Conservation (phyloP, 2,113 vertebrate genomes). For the Chaetorhynchus papuensis region DNA sequence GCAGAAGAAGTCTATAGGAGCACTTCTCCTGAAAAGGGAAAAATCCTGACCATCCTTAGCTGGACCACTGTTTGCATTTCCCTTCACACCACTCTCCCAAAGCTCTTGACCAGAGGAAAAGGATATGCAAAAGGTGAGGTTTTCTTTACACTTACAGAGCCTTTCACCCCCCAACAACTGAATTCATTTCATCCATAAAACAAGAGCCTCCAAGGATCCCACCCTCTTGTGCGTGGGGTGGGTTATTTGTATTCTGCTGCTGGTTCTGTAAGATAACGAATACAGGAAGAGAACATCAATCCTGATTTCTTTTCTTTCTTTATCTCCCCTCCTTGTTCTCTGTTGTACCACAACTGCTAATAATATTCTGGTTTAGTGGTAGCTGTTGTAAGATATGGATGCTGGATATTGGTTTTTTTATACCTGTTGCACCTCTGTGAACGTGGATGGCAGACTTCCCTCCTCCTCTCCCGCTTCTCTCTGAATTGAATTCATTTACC, state of each 20-base stretch:
- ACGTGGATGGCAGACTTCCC: neutral
- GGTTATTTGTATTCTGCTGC: constrained; percentile 57
- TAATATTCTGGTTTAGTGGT: constrained; percentile 21
- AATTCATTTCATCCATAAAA: constrained; percentile 10
- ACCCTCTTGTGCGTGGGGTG: neutral
- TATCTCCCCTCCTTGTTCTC: constrained; percentile 33
- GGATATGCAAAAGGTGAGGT: neutral
- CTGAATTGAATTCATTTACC: neutral
- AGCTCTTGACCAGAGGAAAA: neutral
- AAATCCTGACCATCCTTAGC: neutral
- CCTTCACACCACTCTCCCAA: neutral
- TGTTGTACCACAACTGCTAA: constrained; percentile 49
- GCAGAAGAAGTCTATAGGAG: neutral
- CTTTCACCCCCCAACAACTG: neutral
- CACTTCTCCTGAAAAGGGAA: neutral
- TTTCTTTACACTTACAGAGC: neutral
- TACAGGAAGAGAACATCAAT: constrained; percentile 57
- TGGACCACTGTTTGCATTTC: neutral
- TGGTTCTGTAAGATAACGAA: constrained; percentile 54
- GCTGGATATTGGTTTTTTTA: constrained; percentile 10
- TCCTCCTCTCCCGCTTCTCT: neutral
- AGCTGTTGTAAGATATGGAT: constrained; percentile 37
- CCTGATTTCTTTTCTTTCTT: constrained; percentile 40
- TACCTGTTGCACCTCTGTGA: neutral
- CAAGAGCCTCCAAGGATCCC: neutral